Evolutionary conservation across 2,113 vertebrate genomes (phyloP).

Genomic region (Oceanodroma tethys): DNA sequence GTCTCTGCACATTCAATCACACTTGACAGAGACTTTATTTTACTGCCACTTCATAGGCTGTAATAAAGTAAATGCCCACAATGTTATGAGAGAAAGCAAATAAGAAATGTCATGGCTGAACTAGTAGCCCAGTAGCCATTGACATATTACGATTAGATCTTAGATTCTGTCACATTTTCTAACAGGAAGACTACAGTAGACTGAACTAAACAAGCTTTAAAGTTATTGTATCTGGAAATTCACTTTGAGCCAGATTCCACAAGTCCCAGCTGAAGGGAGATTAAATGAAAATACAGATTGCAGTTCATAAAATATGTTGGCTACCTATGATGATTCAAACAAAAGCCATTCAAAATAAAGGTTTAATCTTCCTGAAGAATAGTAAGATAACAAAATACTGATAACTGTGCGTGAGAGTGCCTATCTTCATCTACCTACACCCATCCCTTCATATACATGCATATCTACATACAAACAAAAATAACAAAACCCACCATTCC

Average conservation of each 20-base stretch:
- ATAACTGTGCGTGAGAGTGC: not conserved
- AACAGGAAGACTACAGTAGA: not conserved
- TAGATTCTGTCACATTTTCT: not conserved
- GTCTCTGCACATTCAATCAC: not conserved
- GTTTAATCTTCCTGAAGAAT: not conserved
- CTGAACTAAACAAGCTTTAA: not conserved
- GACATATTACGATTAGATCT: not conserved
- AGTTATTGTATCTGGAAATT: not conserved
- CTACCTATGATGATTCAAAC: not conserved
- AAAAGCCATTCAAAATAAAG: not conserved
- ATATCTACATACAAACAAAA: not conserved
- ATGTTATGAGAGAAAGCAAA: not conserved
- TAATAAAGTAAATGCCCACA: slow-evolving; percentile 3
- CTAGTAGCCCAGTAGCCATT: not conserved
- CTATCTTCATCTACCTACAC: not conserved
- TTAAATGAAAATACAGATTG: not conserved
- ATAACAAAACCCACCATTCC: too few relatives aligned
- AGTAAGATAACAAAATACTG: not conserved
- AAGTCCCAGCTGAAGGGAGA: not conserved
- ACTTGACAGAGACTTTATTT: slow-evolving; percentile 23
- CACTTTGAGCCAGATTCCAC: not conserved
- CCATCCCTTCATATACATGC: too few relatives aligned
- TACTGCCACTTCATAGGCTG: not conserved
- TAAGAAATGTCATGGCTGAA: not conserved
- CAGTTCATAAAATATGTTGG: not conserved